These are phyloP conservation scores for Tribolium freemani DNA, from an alignment of 2,888 invertebrate species.

Conservation along the genomic window DNA sequence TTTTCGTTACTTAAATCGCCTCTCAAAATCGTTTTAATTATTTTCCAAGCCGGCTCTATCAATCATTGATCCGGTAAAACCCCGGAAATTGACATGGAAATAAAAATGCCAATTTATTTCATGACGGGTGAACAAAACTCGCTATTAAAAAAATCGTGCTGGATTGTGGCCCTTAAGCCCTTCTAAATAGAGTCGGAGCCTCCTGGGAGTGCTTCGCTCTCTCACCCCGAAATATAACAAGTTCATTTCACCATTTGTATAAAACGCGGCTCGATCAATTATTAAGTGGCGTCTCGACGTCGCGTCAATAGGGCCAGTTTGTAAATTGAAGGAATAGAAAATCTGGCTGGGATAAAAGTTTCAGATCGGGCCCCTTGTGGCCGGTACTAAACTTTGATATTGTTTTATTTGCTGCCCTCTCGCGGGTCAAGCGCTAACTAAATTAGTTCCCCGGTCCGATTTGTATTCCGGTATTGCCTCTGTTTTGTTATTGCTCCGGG, in stretches of 20 bases:
- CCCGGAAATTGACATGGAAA: constrained; percentile 45
- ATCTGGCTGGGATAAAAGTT: constrained; percentile 47
- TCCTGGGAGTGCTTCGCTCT: constrained; percentile 22
- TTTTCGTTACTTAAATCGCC: neutral
- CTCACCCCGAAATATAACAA: constrained; percentile 53
- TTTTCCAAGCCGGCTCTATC: constrained; percentile 7
- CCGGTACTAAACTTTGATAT: constrained; percentile 68
- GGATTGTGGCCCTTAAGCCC: neutral
- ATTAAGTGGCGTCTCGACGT: constrained; percentile 32
- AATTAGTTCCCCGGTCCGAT: constrained; percentile 67
- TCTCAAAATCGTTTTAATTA: constrained; percentile 12
- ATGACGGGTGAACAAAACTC: constrained; percentile 22
- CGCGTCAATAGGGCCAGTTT: constrained; percentile 26
- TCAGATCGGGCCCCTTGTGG: constrained; percentile 60
- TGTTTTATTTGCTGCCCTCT: constrained; percentile 68
- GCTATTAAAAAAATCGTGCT: constrained; percentile 12
- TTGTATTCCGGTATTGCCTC: constrained; percentile 67
- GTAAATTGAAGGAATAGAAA: constrained; percentile 6
- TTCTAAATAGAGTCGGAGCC: neutral
- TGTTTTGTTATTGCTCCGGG: constrained; percentile 64
- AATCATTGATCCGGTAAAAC: constrained; percentile 27
- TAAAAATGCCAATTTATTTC: constrained; percentile 51
- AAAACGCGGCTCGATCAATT: constrained; percentile 35
- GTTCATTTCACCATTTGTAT: constrained; percentile 50
- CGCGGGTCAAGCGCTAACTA: constrained; percentile 67